Conservation (phyloP, 2,113 vertebrate genomes). For the Accipiter virgatus region DNA sequence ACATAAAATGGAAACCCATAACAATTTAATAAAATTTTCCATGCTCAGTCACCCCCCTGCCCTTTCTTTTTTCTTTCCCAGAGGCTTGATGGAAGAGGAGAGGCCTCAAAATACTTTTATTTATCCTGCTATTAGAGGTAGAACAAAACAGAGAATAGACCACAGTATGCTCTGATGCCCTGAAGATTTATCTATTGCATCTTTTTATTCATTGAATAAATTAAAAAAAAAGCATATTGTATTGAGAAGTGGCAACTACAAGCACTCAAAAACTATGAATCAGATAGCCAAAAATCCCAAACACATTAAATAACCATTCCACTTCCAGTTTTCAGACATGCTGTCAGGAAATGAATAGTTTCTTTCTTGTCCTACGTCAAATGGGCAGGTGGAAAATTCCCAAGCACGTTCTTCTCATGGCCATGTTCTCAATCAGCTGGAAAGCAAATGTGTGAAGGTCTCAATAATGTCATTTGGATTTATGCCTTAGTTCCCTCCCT, state of each 20-base stretch:
- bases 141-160: background rate
- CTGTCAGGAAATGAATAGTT: slow-evolving; percentile 13
- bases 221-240: background rate
- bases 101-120: background rate
- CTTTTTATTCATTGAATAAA: background rate
- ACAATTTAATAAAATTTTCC: slow-evolving; percentile 53
- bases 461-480: background rate
- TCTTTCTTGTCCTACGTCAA: slow-evolving; percentile 4
- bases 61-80: background rate
- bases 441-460: background rate
- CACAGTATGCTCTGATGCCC: background rate
- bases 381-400: slow-evolving; percentile 39
- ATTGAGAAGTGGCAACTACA: slow-evolving; percentile 7
- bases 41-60: rapidly evolving
- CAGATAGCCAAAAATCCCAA: background rate
- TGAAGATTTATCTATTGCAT: background rate
- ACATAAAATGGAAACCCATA: slow-evolving; percentile 45
- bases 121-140: background rate
- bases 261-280: slow-evolving; percentile 14
- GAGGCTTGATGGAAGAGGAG: background rate
- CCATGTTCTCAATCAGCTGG: slow-evolving; percentile 7
- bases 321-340: slow-evolving; percentile 26
- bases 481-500: background rate
- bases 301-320: slow-evolving; percentile 35
- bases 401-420: slow-evolving; percentile 1